Evolutionary conservation across 2,113 vertebrate genomes (phyloP).

Genomic region (Pica pica): DNA sequence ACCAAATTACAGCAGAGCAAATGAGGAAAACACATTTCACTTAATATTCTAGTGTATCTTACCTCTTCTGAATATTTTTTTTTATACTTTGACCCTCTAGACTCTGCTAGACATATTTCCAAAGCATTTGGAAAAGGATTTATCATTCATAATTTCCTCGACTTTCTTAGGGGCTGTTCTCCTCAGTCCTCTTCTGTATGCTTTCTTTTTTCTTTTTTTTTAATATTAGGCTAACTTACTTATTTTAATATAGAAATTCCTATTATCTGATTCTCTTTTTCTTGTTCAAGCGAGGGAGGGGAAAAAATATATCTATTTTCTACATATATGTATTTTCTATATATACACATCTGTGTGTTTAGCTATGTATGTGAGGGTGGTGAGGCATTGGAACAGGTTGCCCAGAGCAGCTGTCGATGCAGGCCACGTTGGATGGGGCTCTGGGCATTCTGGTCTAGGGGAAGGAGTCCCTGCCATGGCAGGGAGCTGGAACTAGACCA

Average conservation of each 20-base stretch:
- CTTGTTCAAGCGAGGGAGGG: fast-evolving
- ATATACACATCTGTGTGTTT: background rate
- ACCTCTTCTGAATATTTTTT: background rate
- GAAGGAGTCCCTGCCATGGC: background rate
- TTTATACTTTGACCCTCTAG: background rate
- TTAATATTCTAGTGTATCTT: background rate
- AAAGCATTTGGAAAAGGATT: background rate
- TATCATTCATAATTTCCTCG: background rate
- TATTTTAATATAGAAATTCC: background rate
- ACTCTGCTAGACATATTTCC: background rate
- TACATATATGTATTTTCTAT: fast-evolving
- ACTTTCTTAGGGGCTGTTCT: background rate
- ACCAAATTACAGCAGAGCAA: background rate
- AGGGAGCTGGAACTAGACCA: background rate
- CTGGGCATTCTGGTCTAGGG: background rate
- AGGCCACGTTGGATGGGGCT: background rate
- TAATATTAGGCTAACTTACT: background rate
- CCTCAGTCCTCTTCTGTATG: too few relatives aligned
- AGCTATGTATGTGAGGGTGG: background rate
- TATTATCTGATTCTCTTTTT: background rate
- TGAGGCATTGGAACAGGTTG: background rate
- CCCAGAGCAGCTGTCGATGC: background rate
- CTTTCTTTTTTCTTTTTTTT: background rate
- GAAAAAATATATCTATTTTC: background rate
- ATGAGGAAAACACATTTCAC: background rate